Conservation (phyloP, 2,113 vertebrate genomes). For the Neopipo cinnamomea region DNA sequence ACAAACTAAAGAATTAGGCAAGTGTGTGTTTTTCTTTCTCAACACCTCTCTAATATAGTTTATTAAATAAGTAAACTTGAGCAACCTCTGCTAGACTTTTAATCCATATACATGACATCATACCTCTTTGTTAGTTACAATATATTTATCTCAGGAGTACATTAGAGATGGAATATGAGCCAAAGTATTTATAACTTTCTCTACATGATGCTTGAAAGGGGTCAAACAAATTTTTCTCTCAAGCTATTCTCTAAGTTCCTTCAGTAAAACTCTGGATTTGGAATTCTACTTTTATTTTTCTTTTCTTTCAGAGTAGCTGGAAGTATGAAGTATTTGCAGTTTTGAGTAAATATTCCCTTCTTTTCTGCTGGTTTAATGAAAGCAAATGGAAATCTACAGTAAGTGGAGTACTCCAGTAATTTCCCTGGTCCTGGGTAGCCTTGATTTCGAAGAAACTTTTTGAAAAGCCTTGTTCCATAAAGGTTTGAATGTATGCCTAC, state of each 20-base stretch:
- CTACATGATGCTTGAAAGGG: neutral
- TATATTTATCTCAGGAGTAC: neutral
- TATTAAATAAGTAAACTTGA: neutral
- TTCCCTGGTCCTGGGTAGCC: constrained; percentile 14
- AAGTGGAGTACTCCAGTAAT: neutral
- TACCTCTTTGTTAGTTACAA: neutral
- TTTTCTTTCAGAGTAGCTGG: neutral
- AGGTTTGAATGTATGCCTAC: neutral
- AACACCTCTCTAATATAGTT: neutral
- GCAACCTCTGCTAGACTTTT: neutral
- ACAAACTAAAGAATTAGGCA: neutral
- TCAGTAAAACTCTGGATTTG: neutral
- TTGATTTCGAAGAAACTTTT: constrained; percentile 54
- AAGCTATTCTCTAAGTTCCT: neutral
- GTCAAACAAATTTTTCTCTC: neutral
- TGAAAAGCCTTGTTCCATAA: constrained; percentile 28
- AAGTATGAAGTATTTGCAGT: neutral
- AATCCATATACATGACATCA: neutral
- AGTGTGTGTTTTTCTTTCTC: neutral
- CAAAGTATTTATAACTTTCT: neutral
- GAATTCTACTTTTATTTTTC: neutral
- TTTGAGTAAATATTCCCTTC: neutral
- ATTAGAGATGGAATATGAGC: neutral
- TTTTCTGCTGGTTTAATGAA: constrained; percentile 12
- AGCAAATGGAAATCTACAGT: neutral